phyloP scores from a whole-genome alignment of 2,797 vertebrate species.

The Danio kyathit region DNA sequence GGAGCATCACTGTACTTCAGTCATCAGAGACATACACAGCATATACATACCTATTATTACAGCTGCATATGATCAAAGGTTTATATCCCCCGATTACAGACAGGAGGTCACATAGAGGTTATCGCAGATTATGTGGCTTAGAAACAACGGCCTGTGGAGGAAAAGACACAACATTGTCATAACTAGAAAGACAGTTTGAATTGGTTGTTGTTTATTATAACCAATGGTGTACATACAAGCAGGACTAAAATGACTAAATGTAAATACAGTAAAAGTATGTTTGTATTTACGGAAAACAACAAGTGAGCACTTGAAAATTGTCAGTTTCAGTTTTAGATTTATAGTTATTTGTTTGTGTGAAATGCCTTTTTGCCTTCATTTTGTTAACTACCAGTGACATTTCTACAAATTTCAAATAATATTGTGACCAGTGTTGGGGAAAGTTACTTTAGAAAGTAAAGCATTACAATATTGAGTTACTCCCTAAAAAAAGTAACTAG shows the following conservation, averaged over 20 bases:
- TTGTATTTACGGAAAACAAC: too few species aligned
- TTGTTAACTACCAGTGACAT: too few species aligned
- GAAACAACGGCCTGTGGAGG: not conserved
- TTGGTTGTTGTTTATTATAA: not conserved
- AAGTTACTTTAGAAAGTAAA: too few species aligned
- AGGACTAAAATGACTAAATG: not conserved
- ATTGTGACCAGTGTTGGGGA: too few species aligned
- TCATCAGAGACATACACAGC: slow-evolving; percentile 31
- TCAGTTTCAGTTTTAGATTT: too few species aligned
- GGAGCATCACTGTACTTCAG: slow-evolving; percentile 37
- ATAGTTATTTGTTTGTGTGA: too few species aligned
- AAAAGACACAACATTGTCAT: not conserved
- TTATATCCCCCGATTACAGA: slow-evolving; percentile 29
- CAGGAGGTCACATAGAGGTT: slow-evolving; percentile 34
- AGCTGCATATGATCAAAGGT: slow-evolving; percentile 51
- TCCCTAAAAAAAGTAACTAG: too few species aligned
- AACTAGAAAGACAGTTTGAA: not conserved
- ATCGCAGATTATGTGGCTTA: not conserved
- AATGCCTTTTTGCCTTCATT: too few species aligned
- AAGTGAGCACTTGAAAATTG: too few species aligned
- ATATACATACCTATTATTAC: slow-evolving; percentile 33
- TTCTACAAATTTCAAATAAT: too few species aligned
- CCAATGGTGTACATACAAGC: not conserved
- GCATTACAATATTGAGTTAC: too few species aligned
- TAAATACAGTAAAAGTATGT: not conserved